These are phyloP conservation scores for Ascaphus truei DNA, from an alignment of 2,113 vertebrate genomes.

Conservation along the genomic window DNA sequence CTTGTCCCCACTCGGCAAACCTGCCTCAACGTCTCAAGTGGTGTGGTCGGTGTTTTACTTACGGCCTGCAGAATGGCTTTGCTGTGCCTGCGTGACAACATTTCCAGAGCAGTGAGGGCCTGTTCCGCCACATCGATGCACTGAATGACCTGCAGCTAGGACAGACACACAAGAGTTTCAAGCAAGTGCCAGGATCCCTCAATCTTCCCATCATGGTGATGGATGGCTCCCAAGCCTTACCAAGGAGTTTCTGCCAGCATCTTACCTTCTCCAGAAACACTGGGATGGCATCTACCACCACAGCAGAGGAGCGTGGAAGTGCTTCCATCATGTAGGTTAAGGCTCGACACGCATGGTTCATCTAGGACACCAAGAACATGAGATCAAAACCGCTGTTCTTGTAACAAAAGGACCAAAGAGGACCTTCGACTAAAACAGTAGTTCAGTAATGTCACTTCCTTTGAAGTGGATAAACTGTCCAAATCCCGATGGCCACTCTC, in stretches of 20 bases:
- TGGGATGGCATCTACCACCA: constrained; percentile 96
- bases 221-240: too few relatives aligned
- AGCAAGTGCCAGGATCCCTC: too few relatives aligned
- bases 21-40: too few relatives aligned
- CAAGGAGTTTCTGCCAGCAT: too few relatives aligned
- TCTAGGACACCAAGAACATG: constrained; percentile 59
- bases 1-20: too few relatives aligned
- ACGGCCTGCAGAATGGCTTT: constrained; percentile 98
- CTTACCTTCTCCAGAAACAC: constrained; percentile 97
- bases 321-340: constrained; percentile 99
- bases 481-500: too few relatives aligned
- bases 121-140: constrained; percentile 98
- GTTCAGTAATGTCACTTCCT: too few relatives aligned
- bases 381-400: background rate
- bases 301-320: constrained; percentile 93
- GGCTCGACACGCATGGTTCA: constrained; percentile 97
- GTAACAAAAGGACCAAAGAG: too few relatives aligned
- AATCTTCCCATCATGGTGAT: too few relatives aligned
- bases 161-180: background rate
- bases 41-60: too few relatives aligned
- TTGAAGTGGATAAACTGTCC: too few relatives aligned
- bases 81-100: constrained; percentile 95
- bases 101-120: constrained; percentile 93
- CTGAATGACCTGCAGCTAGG: constrained; percentile 95
- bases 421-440: too few relatives aligned